A percentile compares a stretch with the other conserved stretches of the same genome.
Conservation (phyloP, 2,797 vertebrate species). For the Tauraco hartlaubi region DNA sequence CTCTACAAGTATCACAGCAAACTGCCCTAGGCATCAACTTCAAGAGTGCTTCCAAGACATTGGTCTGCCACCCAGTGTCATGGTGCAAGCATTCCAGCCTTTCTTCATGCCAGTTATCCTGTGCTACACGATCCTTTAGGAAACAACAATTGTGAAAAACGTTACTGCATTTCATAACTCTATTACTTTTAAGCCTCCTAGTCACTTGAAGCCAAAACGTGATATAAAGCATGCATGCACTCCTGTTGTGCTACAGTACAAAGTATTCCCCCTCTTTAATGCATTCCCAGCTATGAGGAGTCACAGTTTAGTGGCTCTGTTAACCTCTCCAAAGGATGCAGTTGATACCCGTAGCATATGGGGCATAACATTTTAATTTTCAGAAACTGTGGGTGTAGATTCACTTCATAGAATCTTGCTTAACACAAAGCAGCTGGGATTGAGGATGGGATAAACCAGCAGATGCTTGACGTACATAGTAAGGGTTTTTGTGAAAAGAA, state of each 20-base stretch:
- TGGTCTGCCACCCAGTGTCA: neutral
- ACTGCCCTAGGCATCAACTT: neutral
- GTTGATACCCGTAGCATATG: accelerated
- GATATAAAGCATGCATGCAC: neutral
- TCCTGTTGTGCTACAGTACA: neutral
- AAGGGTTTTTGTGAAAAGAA: neutral
- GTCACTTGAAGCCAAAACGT: neutral
- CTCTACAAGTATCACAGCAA: neutral
- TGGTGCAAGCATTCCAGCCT: neutral
- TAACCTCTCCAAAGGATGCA: neutral
- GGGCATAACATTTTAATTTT: neutral
- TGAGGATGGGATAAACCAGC: neutral
- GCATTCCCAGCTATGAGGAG: neutral
- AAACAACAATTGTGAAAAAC: neutral
- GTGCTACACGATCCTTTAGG: neutral
- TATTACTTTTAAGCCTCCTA: neutral
- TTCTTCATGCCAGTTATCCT: neutral
- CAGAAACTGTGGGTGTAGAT: neutral
- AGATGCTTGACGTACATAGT: neutral
- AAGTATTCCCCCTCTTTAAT: neutral
- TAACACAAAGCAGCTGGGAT: neutral
- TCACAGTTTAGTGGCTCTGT: neutral
- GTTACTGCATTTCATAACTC: neutral
- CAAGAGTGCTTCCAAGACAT: neutral
- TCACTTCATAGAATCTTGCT: neutral